A percentile compares a stretch with the other conserved stretches of the same genome.
Evolutionary conservation across 2,113 vertebrate species (phyloP).

Genomic region (Pagrus major): DNA sequence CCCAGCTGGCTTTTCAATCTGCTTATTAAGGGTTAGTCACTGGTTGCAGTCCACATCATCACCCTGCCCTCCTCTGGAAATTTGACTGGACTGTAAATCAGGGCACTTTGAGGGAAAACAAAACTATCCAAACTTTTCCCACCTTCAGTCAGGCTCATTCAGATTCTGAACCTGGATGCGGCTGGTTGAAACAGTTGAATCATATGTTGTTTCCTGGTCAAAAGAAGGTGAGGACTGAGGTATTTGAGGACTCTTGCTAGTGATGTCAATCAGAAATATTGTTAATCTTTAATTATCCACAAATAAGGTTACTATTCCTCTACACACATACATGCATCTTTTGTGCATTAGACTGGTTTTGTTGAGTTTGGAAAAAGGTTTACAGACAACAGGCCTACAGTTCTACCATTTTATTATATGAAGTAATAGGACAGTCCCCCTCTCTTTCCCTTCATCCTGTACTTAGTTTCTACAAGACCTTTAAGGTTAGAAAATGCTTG

Average conservation of each 20-base stretch:
- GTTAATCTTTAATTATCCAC: neutral
- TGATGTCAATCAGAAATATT: neutral
- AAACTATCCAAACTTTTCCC: neutral
- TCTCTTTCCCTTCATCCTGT: too few species aligned
- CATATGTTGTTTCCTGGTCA: conserved; percentile 6
- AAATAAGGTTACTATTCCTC: neutral
- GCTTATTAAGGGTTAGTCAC: neutral
- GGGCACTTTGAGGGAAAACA: neutral
- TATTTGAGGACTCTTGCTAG: neutral
- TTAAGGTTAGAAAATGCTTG: too few species aligned
- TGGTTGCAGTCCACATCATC: neutral
- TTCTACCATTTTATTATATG: neutral
- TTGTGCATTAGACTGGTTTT: neutral
- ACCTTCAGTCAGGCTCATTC: neutral
- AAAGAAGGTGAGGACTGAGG: neutral
- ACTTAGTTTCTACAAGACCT: too few species aligned
- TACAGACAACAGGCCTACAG: neutral
- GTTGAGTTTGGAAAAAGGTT: neutral
- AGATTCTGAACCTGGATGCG: neutral
- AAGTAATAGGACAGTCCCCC: too few species aligned
- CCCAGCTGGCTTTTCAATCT: neutral
- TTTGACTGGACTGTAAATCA: neutral
- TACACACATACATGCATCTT: neutral
- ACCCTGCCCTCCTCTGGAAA: neutral
- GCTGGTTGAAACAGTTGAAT: neutral